Evolutionary conservation across 2,797 vertebrate species (phyloP).

Genomic region (Eupleurogrammus muticus): DNA sequence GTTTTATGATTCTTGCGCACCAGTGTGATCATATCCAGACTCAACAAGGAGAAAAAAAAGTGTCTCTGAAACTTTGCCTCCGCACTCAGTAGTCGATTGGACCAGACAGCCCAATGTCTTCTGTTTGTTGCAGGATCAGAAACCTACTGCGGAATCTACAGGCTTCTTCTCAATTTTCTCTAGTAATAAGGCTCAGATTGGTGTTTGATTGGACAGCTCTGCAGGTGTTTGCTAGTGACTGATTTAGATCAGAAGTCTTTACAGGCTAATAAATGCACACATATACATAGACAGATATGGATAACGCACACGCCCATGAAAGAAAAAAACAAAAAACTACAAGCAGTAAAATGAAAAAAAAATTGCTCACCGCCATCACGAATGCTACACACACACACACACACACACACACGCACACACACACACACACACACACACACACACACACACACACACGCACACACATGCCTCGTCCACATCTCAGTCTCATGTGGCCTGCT

Average conservation of each 20-base stretch:
- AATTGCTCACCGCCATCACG: background rate
- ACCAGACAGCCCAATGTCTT: too few species aligned
- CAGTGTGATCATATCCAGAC: too few species aligned
- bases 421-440: background rate
- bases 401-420: too few species aligned
- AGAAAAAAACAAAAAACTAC: background rate
- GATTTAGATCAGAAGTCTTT: background rate
- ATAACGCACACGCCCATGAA: background rate
- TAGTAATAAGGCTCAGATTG: background rate
- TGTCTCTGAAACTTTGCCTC: too few species aligned
- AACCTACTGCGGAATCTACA: too few species aligned
- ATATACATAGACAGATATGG: background rate
- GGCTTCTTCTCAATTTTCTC: too few species aligned
- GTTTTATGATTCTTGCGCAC: too few species aligned
- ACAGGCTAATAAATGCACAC: background rate
- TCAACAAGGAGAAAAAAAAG: too few species aligned
- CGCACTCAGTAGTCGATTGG: too few species aligned
- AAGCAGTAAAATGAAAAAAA: constrained; percentile 1
- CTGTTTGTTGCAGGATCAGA: too few species aligned
- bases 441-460: background rate
- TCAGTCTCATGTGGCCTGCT: constrained; percentile 24
- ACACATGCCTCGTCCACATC: constrained; percentile 25
- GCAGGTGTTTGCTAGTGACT: background rate
- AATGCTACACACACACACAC: too few species aligned
- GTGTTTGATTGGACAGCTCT: background rate